Evolutionary conservation across 2,797 vertebrate species (phyloP), one percentile per base, ranked within the genome.

Genomic region (Psittacula echo): DNA sequence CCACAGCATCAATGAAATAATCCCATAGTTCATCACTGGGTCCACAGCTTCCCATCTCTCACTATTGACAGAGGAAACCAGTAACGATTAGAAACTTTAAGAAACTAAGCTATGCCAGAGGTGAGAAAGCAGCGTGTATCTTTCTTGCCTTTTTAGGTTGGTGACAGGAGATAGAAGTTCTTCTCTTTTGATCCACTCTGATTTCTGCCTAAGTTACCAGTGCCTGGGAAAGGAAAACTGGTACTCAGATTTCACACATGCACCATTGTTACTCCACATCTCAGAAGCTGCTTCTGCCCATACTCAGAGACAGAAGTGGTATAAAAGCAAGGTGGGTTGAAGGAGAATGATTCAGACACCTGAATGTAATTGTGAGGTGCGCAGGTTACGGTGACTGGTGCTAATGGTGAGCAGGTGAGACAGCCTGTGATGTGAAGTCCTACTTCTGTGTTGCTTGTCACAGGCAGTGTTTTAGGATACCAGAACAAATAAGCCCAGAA

Each of bases 261-360:
- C 32, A 21, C 41, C 39, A 45, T 1, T 0, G 1, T 56, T 60
- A n/a, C n/a, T 45, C 48, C 75, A 48, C 15, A 29, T 9, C 30
- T 41, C n/a, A 14, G 68, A 64, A 65, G 37, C n/a, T 77, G 56
- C 64, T 79, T 65, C 80, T 77, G n/a, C 30, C 39, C 3, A 0
- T 24, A 32, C 48, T 30, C 7, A 64, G 51, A 26, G 51, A 65
- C 23, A 41, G 42, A 74, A 84, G 24, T 13, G 34, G 37, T 11
- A 8, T 22, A 45, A 32, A 62, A 84, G 19, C 44, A 6, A 64
- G 75, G 11, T 7, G 5, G 15, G 39, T 73, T 51, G 66, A 54
- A 86, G 71, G 13, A 74, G 11, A 60, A 62, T 27, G 41, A 39
- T 64, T 84, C 79, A 75, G 47, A 37, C 34, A 42, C 19, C 44